phyloP scores from a whole-genome alignment of 2,888 invertebrate species.

The Eristalinus sepulchralis region DNA sequence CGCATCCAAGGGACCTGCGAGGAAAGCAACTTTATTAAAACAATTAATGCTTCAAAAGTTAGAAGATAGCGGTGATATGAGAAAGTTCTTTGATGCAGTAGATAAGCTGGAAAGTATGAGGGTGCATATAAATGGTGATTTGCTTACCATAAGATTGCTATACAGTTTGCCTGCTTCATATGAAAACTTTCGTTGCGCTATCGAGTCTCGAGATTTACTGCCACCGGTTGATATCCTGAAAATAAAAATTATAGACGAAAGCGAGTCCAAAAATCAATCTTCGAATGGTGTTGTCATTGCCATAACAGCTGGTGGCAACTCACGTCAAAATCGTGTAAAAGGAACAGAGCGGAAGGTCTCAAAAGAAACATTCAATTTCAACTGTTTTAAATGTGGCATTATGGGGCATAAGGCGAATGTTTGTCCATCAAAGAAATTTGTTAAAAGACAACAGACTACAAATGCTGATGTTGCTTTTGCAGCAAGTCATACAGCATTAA shows the following conservation, averaged over 20 bases:
- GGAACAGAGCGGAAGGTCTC: neutral
- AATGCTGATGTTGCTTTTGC: neutral
- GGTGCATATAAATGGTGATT: conserved; percentile 41
- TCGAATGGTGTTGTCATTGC: conserved; percentile 28
- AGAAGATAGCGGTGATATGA: conserved; percentile 39
- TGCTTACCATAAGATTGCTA: conserved; percentile 43
- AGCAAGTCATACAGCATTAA: neutral
- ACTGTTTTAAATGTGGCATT: conserved; percentile 48
- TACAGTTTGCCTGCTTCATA: conserved; percentile 38
- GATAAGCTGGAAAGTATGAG: conserved; percentile 54
- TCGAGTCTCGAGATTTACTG: conserved; percentile 48
- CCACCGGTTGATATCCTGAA: conserved; percentile 45
- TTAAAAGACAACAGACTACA: neutral
- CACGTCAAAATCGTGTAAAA: neutral
- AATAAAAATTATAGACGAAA: conserved; percentile 56
- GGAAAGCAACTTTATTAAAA: conserved; percentile 54
- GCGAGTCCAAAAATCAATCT: conserved; percentile 42
- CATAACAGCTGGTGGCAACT: conserved; percentile 29
- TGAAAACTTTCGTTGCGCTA: conserved; percentile 50
- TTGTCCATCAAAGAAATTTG: conserved; percentile 18
- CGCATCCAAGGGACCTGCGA: conserved; percentile 42
- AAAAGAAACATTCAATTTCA: conserved; percentile 8
- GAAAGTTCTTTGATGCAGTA: conserved; percentile 48
- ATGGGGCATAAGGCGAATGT: conserved; percentile 47
- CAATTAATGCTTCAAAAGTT: conserved; percentile 44